Conservation (phyloP, 2,888 invertebrate species). For the Artemia sinica region DNA sequence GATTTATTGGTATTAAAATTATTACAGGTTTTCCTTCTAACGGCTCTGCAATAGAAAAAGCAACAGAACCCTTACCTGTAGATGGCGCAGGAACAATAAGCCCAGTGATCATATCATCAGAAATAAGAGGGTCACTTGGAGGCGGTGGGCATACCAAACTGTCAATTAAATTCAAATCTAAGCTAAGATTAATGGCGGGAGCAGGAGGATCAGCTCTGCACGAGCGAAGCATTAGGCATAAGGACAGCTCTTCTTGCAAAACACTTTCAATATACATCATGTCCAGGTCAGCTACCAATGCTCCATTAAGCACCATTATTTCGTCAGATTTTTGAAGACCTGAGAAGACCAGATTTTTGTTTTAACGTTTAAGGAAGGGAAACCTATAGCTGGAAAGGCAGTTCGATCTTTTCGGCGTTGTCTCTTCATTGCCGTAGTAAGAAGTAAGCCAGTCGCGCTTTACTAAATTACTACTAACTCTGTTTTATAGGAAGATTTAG, state of each 20-base stretch:
- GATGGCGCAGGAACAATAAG: conserved; percentile 92
- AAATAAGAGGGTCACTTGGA: conserved; percentile 76
- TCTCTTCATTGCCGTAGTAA: no score
- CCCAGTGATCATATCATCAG: conserved; percentile 87
- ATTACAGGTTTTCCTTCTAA: conserved; percentile 8
- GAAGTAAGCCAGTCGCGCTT: no score
- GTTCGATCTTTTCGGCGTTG: no score
- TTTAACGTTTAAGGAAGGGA: no score
- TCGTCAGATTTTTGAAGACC: conserved; percentile 94
- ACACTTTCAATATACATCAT: conserved; percentile 98
- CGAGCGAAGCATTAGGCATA: conserved; percentile 92
- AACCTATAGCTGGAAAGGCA: no score
- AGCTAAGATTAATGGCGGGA: conserved; percentile 25
- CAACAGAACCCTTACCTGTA: conserved; percentile 52
- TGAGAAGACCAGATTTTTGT: conserved; percentile 31
- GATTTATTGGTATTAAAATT: conserved; percentile 5
- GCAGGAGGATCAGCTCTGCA: conserved; percentile 64
- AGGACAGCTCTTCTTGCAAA: conserved; percentile 75
- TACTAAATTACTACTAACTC: no score
- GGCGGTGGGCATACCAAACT: conserved; percentile 90
- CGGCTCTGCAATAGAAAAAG: neutral
- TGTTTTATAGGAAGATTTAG: no score
- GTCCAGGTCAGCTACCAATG: conserved; percentile 91
- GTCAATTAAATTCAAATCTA: conserved; percentile 84
- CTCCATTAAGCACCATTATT: conserved; percentile 96